phyloP scores from a whole-genome alignment of 2,888 invertebrate genomes.

The Cataglyphis altisquamis region DNA sequence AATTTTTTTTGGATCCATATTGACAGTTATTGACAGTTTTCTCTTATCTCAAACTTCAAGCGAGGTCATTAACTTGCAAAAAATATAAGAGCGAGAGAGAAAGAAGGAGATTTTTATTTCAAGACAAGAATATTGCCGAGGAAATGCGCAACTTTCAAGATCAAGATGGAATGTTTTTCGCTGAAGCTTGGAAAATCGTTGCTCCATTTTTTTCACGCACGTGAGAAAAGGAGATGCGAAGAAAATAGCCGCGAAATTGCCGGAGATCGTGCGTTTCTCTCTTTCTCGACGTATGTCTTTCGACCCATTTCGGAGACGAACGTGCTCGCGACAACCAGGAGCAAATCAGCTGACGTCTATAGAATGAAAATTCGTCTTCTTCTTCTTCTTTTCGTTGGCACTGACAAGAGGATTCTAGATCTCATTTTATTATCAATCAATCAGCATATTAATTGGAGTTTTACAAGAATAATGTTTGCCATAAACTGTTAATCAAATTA shows the following conservation, averaged over 20 bases:
- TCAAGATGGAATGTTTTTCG: background rate
- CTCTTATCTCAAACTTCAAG: background rate
- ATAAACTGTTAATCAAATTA: too few species aligned
- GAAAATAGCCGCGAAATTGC: slow-evolving; percentile 15
- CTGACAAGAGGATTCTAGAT: too few species aligned
- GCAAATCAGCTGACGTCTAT: slow-evolving; percentile 15
- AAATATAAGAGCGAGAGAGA: background rate
- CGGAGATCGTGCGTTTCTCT: slow-evolving; percentile 7
- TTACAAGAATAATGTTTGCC: too few species aligned
- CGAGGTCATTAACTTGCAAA: background rate
- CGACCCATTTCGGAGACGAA: slow-evolving; percentile 30
- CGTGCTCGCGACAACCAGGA: background rate
- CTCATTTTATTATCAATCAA: too few species aligned
- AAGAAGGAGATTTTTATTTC: background rate
- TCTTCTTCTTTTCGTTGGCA: too few species aligned
- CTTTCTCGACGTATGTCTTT: slow-evolving; percentile 2
- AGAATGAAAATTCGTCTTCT: slow-evolving; percentile 23
- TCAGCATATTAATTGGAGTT: too few species aligned
- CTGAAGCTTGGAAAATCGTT: background rate
- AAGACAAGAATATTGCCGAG: background rate
- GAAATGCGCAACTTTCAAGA: background rate
- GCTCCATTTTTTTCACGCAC: background rate
- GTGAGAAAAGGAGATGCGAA: background rate
- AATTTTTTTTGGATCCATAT: background rate
- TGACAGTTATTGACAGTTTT: background rate